phyloP scores from a whole-genome alignment of 1,140 invertebrate genomes.

The Lordiphosa mommai region DNA sequence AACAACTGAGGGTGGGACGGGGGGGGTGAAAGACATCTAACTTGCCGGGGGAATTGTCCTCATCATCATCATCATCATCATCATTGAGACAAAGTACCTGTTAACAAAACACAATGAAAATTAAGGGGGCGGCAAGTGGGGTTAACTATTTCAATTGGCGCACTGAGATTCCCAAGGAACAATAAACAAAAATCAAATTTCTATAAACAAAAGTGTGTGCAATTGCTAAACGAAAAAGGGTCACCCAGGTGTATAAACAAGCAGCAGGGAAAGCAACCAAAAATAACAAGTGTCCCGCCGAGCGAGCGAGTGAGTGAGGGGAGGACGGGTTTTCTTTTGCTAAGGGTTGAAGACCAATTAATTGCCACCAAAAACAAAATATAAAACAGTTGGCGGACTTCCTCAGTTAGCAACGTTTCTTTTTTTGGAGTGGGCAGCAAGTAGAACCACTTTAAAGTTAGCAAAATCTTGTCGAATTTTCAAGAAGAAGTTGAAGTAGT shows the following conservation, averaged over 20 bases:
- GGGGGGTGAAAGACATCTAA: constrained; percentile 31
- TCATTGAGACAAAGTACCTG: constrained; percentile 46
- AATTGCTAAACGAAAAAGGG: constrained; percentile 41
- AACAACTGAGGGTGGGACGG: neutral
- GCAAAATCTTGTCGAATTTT: no score
- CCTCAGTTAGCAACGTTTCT: no score
- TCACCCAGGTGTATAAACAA: constrained; percentile 63
- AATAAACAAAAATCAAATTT: constrained; percentile 74
- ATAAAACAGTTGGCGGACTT: no score
- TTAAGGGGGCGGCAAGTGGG: neutral
- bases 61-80: constrained; percentile 10
- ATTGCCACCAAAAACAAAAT: no score
- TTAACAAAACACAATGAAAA: constrained; percentile 33
- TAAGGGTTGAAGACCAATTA: no score
- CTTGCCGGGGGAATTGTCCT: constrained; percentile 33
- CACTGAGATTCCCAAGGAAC: constrained; percentile 25
- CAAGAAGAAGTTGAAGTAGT: no score
- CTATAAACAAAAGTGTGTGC: constrained; percentile 48
- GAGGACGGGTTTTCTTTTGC: no score
- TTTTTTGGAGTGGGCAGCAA: no score
- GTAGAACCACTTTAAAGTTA: no score
- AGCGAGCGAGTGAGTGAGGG: no score
- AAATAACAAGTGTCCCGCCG: no score
- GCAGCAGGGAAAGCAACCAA: no score
- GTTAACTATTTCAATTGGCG: constrained; percentile 27